Conservation (phyloP, 2,113 vertebrate species). For the Cnemophilus loriae region DNA sequence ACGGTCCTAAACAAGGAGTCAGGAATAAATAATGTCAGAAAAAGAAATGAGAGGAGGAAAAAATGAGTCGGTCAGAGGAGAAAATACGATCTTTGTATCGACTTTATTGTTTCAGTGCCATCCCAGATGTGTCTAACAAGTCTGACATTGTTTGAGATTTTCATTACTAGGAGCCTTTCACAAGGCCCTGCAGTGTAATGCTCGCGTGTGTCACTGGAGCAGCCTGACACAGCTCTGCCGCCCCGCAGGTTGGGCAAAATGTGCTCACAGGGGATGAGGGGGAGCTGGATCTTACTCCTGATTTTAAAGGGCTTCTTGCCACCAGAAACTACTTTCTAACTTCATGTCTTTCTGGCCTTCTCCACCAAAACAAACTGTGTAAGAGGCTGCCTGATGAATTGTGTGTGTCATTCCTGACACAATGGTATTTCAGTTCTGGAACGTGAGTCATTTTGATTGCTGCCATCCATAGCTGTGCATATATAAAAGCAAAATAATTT, state of each 20-base stretch:
- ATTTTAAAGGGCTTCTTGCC: neutral
- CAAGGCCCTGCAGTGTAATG: neutral
- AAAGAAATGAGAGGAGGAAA: neutral
- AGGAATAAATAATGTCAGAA: conserved; percentile 8
- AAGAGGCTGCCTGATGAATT: neutral
- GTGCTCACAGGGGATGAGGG: neutral
- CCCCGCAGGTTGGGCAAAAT: neutral
- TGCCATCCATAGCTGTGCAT: neutral
- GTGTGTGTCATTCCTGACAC: neutral
- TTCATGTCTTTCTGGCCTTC: neutral
- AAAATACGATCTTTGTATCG: neutral
- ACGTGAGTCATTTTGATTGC: neutral
- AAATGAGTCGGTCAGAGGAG: neutral
- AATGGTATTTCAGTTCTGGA: neutral
- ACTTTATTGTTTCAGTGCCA: conserved; percentile 8
- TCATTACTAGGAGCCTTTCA: neutral
- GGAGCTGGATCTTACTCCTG: neutral
- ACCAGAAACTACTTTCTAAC: neutral
- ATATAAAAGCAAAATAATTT: neutral
- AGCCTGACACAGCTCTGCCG: neutral
- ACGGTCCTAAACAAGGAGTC: neutral
- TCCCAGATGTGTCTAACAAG: conserved; percentile 28
- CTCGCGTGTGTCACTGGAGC: neutral
- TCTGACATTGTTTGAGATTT: neutral
- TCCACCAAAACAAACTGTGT: neutral